A percentile compares a stretch with the other conserved stretches of the same genome.
phyloP scores from a whole-genome alignment of 2,888 invertebrate genomes.

The Rhingia campestris region DNA sequence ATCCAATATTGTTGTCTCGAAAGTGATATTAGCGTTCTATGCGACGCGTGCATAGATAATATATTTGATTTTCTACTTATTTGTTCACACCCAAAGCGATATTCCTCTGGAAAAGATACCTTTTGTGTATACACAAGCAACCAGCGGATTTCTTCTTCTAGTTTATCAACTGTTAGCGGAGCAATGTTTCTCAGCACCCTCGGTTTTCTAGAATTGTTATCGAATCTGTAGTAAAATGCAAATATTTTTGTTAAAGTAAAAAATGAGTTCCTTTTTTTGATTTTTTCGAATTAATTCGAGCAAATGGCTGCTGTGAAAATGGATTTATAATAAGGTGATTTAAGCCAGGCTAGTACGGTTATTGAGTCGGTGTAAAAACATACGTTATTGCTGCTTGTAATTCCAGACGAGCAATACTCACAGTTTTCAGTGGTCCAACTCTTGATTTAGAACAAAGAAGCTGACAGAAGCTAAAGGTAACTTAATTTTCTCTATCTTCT shows the following conservation, averaged over 20 bases:
- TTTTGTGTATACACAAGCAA: not conserved
- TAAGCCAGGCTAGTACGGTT: conserved; percentile 10
- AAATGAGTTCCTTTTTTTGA: not conserved
- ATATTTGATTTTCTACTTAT: conserved; percentile 3
- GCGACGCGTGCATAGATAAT: not conserved
- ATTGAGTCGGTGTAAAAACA: conserved; percentile 1
- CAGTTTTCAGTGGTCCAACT: conserved; percentile 11
- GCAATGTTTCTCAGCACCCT: not conserved
- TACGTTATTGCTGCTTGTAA: conserved; percentile 6
- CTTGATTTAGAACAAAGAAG: conserved; percentile 20
- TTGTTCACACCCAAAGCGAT: not conserved
- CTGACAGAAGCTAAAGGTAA: not conserved
- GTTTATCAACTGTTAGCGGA: no score
- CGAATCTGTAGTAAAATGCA: not conserved
- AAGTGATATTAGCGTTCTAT: conserved; percentile 10
- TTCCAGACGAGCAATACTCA: conserved; percentile 6
- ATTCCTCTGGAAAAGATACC: not conserved
- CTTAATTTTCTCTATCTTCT: no score
- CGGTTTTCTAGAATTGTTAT: not conserved
- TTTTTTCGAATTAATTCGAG: not conserved
- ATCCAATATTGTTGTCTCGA: conserved; percentile 11
- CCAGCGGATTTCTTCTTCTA: not conserved
- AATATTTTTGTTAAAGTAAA: not conserved
- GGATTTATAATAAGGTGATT: not conserved
- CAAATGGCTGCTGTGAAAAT: not conserved